Base-by-base conservation (phyloP, 2,888 invertebrate species). In the Papilio demoleus region DNA sequence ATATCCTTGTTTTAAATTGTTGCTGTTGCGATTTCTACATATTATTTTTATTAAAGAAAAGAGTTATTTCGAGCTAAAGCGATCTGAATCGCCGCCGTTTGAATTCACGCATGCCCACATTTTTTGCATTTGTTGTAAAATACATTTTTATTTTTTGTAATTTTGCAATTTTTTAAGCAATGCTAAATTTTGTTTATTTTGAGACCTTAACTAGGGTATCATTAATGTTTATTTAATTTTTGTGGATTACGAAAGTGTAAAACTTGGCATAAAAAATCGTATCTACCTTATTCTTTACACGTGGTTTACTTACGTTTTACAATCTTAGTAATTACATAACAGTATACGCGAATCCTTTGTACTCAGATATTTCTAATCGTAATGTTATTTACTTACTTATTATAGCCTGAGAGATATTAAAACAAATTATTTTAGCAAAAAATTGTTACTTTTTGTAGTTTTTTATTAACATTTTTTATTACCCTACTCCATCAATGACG, bases 1-100 rank as follows among this genome's bases (percentile, higher is more conserved):
- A 47, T 31, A 38, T 40, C 8, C 8, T 27, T 58, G 19, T 59
- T 38, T 42, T 47, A 19, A 34, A 19, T 3, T 38, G 14, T 38
- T n/a, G 27, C 38, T 50, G 6, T 31, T 42, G 40, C 58, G 9
- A 38, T 47, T 31, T 9, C n/a, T 5, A 58, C 64, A 40, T 64
- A 47, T 17, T n/a, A 34, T 12, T n/a, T 31, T 9, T 12, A 22
- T 45, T 11, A 11, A 56, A 36, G 40, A 17, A 17, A 17, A 1
- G 24, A 24, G 31, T 47, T 17, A 38, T 65, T 68, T 50, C 65
- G 64, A 59, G 53, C 53, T 60, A 60, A 60, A 47, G 60, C 42
- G 38, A 42, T 24, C 40, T 50, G 34, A 24, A 50, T 60, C 50
- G 60, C 68, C 34, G 59, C 45, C 40, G 14, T 60, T 67, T n/a